Conservation (phyloP, 2,888 invertebrate species). For the Drosophila mettleri region DNA sequence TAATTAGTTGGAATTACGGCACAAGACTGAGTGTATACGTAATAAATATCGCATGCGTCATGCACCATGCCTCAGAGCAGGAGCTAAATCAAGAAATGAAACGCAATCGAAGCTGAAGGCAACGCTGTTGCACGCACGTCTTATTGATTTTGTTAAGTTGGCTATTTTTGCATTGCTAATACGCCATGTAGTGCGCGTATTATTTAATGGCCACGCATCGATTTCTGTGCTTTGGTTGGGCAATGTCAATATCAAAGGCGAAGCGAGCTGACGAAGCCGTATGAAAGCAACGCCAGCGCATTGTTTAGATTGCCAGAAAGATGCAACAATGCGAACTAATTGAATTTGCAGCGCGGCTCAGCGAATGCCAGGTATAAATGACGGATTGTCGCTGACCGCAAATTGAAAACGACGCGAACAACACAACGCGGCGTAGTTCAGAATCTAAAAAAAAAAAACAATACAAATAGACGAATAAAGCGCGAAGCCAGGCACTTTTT, state of each 20-base stretch:
- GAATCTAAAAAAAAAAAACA: constrained; percentile 12
- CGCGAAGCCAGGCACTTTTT: constrained; percentile 33
- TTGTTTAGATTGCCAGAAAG: constrained; percentile 36
- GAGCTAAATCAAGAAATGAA: not conserved
- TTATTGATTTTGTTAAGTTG: constrained; percentile 58
- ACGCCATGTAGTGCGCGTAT: constrained; percentile 51
- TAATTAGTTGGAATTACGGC: constrained; percentile 60
- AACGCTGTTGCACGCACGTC: constrained; percentile 49
- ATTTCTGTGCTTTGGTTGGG: constrained; percentile 39
- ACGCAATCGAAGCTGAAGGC: constrained; percentile 10
- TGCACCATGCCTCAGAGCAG: constrained; percentile 7
- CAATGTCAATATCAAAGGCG: constrained; percentile 78
- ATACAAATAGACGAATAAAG: constrained; percentile 24
- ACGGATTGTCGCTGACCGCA: constrained; percentile 54
- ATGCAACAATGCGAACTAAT: constrained; percentile 57
- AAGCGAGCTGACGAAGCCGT: constrained; percentile 59
- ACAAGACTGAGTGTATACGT: constrained; percentile 25
- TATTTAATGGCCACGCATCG: constrained; percentile 54
- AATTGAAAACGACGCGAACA: constrained; percentile 75
- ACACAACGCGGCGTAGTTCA: constrained; percentile 64
- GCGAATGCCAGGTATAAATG: constrained; percentile 75
- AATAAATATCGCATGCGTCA: constrained; percentile 62
- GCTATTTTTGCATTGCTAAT: constrained; percentile 61
- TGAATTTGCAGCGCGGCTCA: constrained; percentile 59
- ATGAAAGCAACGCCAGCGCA: constrained; percentile 39